Evolutionary conservation across 1,140 invertebrate genomes (phyloP).

Genomic region (Berghia stephanieae): DNA sequence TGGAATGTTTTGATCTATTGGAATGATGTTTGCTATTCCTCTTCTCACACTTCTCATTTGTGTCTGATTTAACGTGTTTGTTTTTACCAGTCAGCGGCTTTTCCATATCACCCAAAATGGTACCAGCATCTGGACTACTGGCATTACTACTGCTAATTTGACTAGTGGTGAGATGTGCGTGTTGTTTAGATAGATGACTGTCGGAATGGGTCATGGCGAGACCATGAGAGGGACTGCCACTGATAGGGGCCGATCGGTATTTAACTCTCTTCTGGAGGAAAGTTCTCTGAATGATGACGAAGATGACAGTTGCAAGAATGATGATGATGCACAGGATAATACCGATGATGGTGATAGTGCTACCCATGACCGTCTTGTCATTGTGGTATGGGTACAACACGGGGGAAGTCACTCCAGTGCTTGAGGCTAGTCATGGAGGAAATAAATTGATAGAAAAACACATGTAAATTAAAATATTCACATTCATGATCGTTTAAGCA

Average conservation of each 20-base stretch:
- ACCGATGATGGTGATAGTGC: slow-evolving; percentile 52
- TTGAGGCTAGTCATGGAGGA: too few species aligned
- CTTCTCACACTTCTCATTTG: too few species aligned
- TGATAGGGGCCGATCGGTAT: slow-evolving; percentile 52
- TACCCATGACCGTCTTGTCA: slow-evolving; percentile 46
- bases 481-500: too few species aligned
- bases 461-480: too few species aligned
- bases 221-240: slow-evolving; percentile 52
- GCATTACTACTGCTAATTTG: slow-evolving; percentile 44
- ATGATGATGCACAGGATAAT: slow-evolving; percentile 53
- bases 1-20: too few species aligned
- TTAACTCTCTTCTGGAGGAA: slow-evolving; percentile 47
- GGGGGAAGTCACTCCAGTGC: too few species aligned
- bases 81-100: slow-evolving; percentile 50
- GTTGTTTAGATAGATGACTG: slow-evolving; percentile 36
- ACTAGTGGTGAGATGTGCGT: slow-evolving; percentile 47
- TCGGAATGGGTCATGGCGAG: too few species aligned
- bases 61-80: too few species aligned
- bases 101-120: slow-evolving; percentile 56
- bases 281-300: slow-evolving; percentile 52
- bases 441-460: too few species aligned
- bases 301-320: slow-evolving; percentile 42
- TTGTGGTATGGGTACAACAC: slow-evolving; percentile 29
- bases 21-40: too few species aligned
- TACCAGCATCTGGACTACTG: slow-evolving; percentile 12